Evolutionary conservation across 2,888 invertebrate species (phyloP), one percentile per base, ranked within the genome.

Genomic region (Pherbina coryleti): DNA sequence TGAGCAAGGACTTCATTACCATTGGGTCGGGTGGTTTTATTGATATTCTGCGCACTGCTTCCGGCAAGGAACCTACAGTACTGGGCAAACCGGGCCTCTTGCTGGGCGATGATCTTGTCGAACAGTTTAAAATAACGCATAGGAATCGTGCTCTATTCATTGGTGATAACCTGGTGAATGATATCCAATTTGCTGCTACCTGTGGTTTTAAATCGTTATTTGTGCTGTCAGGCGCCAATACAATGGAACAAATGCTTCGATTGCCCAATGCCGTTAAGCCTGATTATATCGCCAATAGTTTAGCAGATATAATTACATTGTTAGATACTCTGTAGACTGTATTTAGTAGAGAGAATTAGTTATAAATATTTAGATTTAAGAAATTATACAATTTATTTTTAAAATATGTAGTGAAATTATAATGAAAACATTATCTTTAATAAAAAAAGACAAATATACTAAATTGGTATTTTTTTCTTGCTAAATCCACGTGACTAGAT

Each of bases 91-190:
- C 91, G 0, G 88, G 90, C 28, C 34, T 82, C 8, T 51, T 82
- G 3, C 76, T 90, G 73, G 87, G 84, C 19, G 79, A 86, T 76
- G 87, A 86, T 75, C 75, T 90, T 2, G 64, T 86, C 0, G 80
- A 88, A 7, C 81, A 81, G 57, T 90, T 84, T 74, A 64, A 85
- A 4, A 82, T 95, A 53, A 89, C 87, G 0, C 91, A 94, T 82
- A 92, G 94, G 0, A 90, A 91, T 44, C 90, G 93, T 81, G 93
- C 94, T 0, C 88, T 96, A 17, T 95, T 96, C 91, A 93, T 96
- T 84, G 96, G 96, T 67, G 96, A 96, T 87, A 93, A 94, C 93
- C 91, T 94, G 62, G 92, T 93, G 79, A 95, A 95, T 84, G 96
- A 96, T 88, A 92, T 96, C 66, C 90, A 92, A 3, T 92, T 96